Evolutionary conservation across 2,113 vertebrate species (phyloP).

Genomic region (Tauraco erythrolophus): DNA sequence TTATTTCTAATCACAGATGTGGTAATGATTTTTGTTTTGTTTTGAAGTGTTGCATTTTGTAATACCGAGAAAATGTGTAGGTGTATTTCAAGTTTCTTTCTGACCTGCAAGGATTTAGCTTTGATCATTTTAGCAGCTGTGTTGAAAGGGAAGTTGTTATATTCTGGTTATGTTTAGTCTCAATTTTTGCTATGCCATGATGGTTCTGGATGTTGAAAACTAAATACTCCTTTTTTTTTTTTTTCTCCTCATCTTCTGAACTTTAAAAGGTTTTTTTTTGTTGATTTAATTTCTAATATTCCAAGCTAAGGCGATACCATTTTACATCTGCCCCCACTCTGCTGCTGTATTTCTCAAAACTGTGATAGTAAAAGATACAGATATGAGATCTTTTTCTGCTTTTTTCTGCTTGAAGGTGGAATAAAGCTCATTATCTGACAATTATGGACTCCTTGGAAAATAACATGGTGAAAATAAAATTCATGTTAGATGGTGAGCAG

Average conservation of each 20-base stretch:
- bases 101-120: neutral
- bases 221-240: neutral
- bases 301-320: neutral
- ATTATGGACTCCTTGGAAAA: neutral
- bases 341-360: neutral
- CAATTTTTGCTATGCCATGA: neutral
- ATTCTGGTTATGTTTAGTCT: neutral
- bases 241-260: neutral
- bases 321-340: neutral
- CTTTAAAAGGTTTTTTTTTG: neutral
- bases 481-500: neutral
- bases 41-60: neutral
- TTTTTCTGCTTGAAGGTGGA: neutral
- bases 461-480: neutral
- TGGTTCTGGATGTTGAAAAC: neutral
- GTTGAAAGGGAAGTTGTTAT: neutral
- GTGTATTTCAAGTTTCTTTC: neutral
- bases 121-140: neutral
- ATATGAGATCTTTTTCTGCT: neutral
- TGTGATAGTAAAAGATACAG: neutral
- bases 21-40: rapidly evolving
- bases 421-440: neutral
- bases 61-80: neutral
- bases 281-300: neutral
- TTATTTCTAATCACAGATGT: neutral